phyloP scores from a whole-genome alignment of 2,113 vertebrate genomes.

The Echinops telfairi region DNA sequence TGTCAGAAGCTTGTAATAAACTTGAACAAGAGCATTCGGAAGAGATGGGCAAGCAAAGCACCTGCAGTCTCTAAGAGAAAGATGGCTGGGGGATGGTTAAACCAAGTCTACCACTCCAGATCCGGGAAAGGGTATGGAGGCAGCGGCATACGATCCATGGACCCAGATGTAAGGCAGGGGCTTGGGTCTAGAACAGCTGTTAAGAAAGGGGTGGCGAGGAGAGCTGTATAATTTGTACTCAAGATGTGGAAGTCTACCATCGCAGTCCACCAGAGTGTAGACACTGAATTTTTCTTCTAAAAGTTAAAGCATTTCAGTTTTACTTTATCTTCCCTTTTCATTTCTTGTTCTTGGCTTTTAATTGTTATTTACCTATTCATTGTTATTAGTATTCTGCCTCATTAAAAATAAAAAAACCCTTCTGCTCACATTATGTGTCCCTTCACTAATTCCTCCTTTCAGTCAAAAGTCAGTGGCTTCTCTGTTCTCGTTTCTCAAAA shows the following conservation, averaged over 20 bases:
- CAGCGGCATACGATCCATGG: background rate
- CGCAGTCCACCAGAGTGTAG: background rate
- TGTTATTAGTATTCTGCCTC: too few relatives aligned
- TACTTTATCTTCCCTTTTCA: background rate
- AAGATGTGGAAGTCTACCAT: background rate
- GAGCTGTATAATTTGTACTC: background rate
- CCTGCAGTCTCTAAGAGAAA: background rate
- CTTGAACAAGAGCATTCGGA: background rate
- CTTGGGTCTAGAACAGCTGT: background rate
- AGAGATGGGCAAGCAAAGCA: background rate
- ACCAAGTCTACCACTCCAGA: background rate
- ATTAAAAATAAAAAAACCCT: too few relatives aligned
- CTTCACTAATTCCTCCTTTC: background rate
- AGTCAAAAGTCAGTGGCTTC: background rate
- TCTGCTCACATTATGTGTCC: background rate
- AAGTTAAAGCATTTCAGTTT: background rate
- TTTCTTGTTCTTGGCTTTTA: too few relatives aligned
- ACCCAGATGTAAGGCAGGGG: background rate
- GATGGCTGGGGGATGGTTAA: background rate
- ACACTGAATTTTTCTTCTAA: background rate
- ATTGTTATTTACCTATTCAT: too few relatives aligned
- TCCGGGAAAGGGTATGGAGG: background rate
- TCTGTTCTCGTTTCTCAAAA: background rate
- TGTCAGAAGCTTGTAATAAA: background rate
- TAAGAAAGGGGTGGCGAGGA: background rate